Evolutionary conservation across 2,888 invertebrate species (phyloP).

Genomic region (Tiliacea aurago): DNA sequence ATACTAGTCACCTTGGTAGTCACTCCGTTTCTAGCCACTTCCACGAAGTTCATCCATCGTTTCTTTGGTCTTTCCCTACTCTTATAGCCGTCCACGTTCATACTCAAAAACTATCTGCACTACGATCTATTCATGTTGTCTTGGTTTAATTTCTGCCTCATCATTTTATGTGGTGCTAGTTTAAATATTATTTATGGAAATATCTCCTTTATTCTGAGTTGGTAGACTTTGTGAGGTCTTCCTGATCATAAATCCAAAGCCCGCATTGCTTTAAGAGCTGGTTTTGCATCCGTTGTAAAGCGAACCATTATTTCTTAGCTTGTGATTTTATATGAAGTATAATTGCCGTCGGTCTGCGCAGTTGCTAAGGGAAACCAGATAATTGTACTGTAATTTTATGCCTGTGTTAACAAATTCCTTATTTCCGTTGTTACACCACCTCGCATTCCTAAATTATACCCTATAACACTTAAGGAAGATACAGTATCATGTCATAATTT

Average conservation of each 20-base stretch:
- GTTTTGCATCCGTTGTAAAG: slow-evolving; percentile 34
- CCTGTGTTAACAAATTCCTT: slow-evolving; percentile 11
- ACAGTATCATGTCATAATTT: not conserved
- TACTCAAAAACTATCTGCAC: too few species aligned
- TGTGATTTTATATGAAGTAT: slow-evolving; percentile 18
- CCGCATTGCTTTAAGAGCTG: slow-evolving; percentile 32
- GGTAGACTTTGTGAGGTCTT: not conserved
- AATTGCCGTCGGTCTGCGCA: slow-evolving; percentile 10
- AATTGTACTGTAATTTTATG: slow-evolving; percentile 17
- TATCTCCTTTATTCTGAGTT: not conserved
- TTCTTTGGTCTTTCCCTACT: too few species aligned
- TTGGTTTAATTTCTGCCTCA: not conserved
- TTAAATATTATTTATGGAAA: not conserved
- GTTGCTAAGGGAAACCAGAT: slow-evolving; percentile 10
- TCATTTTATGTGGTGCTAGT: not conserved
- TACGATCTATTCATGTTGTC: not conserved
- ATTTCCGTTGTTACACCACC: slow-evolving; percentile 11
- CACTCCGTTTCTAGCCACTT: not conserved
- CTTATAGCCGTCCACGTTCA: too few species aligned
- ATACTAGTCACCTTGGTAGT: too few species aligned
- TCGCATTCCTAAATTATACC: slow-evolving; percentile 1
- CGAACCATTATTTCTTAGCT: slow-evolving; percentile 21
- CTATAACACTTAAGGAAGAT: not conserved
- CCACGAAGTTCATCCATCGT: not conserved
- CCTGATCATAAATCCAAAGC: slow-evolving; percentile 5